Conservation (phyloP, 2,888 invertebrate genomes). For the Heliconius erato region DNA sequence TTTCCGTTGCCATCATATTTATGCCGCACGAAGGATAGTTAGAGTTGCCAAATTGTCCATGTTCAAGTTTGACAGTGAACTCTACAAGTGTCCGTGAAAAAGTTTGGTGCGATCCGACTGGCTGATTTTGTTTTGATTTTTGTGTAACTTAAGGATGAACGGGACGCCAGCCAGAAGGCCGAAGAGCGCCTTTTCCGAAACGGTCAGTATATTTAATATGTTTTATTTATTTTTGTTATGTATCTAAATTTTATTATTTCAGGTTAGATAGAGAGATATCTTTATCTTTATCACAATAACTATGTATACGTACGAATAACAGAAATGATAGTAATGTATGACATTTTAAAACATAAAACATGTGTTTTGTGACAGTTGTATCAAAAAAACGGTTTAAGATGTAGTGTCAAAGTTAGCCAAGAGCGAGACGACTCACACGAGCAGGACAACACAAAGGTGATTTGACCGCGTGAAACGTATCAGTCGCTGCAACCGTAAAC, state of each 20-base stretch:
- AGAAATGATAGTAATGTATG: background rate
- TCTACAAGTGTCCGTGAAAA: conserved; percentile 81
- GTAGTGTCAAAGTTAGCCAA: conserved; percentile 52
- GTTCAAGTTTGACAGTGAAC: conserved; percentile 72
- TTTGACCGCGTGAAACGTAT: conserved; percentile 58
- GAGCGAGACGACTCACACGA: conserved; percentile 50
- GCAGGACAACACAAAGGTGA: conserved; percentile 53
- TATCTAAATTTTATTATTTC: background rate
- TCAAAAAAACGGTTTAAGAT: conserved; percentile 33
- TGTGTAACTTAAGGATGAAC: conserved; percentile 74
- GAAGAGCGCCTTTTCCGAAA: conserved; percentile 82
- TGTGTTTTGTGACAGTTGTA: conserved; percentile 15
- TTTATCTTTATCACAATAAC: background rate
- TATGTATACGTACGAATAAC: background rate
- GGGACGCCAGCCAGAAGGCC: conserved; percentile 81
- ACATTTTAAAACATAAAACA: background rate
- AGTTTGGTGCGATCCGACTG: conserved; percentile 75
- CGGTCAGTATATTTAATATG: conserved; percentile 64
- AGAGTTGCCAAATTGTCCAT: conserved; percentile 58
- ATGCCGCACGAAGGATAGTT: conserved; percentile 36
- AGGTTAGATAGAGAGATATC: conserved; percentile 5
- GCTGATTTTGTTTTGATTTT: conserved; percentile 71
- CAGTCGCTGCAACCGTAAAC: conserved; percentile 56
- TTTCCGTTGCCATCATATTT: conserved; percentile 41
- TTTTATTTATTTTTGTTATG: background rate